Percentiles rank a stretch among this genome's conserved stretches.
phyloP scores from a whole-genome alignment of 1,140 invertebrate genomes.

The Drosophila ambigua region DNA sequence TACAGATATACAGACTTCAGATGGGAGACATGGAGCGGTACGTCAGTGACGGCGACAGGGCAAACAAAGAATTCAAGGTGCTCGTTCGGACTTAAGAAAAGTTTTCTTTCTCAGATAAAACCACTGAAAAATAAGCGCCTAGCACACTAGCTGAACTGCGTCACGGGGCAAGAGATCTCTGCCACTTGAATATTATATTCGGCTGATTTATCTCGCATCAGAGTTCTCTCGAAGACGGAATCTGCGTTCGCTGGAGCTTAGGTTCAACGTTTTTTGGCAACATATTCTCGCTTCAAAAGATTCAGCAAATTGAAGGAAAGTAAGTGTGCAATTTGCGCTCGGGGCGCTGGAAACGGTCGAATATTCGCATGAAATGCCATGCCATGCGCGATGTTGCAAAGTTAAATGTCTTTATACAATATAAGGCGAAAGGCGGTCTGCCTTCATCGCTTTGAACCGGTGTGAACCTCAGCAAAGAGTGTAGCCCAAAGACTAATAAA shows the following conservation, averaged over 20 bases:
- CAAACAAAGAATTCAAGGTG: constrained; percentile 52
- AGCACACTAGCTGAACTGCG: constrained; percentile 26
- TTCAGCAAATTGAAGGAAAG: too few relatives aligned
- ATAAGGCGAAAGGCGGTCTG: too few relatives aligned
- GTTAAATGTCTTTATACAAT: too few relatives aligned
- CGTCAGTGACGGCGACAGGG: constrained; percentile 34
- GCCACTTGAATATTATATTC: constrained; percentile 17
- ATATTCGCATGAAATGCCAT: too few relatives aligned
- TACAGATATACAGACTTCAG: constrained; percentile 20
- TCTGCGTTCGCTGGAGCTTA: constrained; percentile 8
- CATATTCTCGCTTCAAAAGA: too few relatives aligned
- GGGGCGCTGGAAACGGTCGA: too few relatives aligned
- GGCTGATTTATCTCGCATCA: constrained; percentile 11
- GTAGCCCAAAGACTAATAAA: neutral
- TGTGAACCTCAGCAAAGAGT: too few relatives aligned
- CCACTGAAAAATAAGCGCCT: constrained; percentile 23
- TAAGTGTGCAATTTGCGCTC: too few relatives aligned
- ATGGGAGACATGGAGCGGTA: constrained; percentile 14
- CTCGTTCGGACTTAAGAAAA: constrained; percentile 9
- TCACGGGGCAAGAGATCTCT: constrained; percentile 10
- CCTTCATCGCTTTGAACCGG: too few relatives aligned
- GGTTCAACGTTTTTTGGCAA: neutral
- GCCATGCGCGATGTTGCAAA: too few relatives aligned
- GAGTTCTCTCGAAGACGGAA: constrained; percentile 1
- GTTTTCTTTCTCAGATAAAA: constrained; percentile 48